Percentiles rank a stretch among this genome's conserved stretches.
Conservation (phyloP, 2,888 invertebrate species). For the Crepidodera aurea region DNA sequence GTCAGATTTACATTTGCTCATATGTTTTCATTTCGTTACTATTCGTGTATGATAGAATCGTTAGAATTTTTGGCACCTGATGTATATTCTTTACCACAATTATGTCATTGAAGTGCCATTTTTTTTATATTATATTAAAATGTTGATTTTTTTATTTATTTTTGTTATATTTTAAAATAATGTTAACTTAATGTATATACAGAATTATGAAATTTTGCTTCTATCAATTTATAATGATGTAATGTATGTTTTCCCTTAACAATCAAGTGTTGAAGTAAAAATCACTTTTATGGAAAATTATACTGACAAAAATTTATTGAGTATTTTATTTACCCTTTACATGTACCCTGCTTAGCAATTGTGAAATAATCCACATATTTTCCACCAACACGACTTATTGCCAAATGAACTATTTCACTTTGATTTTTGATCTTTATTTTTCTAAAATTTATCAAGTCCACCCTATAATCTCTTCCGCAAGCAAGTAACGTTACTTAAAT, state of each 20-base stretch:
- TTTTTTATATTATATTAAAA: constrained; percentile 36
- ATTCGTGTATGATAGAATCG: constrained; percentile 30
- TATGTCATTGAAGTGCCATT: constrained; percentile 36
- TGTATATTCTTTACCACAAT: constrained; percentile 19
- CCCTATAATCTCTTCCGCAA: no score
- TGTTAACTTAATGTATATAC: constrained; percentile 42
- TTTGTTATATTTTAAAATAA: constrained; percentile 37
- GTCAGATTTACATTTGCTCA: constrained; percentile 26
- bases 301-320: constrained; percentile 26
- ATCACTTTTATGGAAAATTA: constrained; percentile 50
- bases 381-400: no score
- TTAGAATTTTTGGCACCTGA: constrained; percentile 29
- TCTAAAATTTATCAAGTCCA: no score
- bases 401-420: no score
- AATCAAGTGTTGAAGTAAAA: constrained; percentile 49
- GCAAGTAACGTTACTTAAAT: no score
- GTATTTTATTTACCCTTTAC: not conserved
- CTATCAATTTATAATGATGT: constrained; percentile 43
- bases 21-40: constrained; percentile 30
- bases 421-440: no score
- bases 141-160: constrained; percentile 43
- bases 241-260: constrained; percentile 48
- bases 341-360: not conserved
- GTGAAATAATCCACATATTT: no score
- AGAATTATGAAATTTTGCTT: constrained; percentile 45